phyloP scores from a whole-genome alignment of 1,140 invertebrate genomes.

The Drosophila subobscura region DNA sequence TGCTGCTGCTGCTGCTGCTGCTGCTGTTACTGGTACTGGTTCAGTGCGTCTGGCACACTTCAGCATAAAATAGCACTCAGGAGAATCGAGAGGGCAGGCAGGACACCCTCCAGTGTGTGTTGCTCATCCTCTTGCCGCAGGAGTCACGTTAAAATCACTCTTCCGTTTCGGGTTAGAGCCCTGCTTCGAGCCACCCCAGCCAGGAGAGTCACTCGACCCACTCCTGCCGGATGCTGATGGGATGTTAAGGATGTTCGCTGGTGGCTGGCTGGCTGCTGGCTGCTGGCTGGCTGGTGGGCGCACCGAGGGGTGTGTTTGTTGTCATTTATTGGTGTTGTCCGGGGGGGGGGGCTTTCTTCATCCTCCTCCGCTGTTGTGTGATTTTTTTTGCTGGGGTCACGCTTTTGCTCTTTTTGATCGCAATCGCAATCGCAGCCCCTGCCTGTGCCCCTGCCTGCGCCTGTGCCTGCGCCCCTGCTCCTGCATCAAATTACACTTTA shows the following conservation, averaged over 20 bases:
- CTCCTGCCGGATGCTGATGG: too few relatives aligned
- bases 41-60: conserved; percentile 76
- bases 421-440: conserved; percentile 14
- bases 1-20: too few relatives aligned
- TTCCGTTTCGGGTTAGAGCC: conserved; percentile 54
- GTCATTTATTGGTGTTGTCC: conserved; percentile 80
- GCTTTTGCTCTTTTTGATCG: conserved; percentile 76
- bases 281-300: conserved; percentile 1
- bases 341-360: conserved; percentile 20
- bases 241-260: too few relatives aligned
- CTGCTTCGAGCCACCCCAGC: conserved; percentile 41
- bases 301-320: conserved; percentile 74
- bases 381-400: conserved; percentile 77
- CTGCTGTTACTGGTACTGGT: conserved; percentile 33
- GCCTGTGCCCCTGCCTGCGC: neutral
- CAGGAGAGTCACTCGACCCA: conserved; percentile 1
- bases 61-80: conserved; percentile 80
- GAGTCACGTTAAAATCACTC: conserved; percentile 74
- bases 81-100: conserved; percentile 47
- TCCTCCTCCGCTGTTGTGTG: conserved; percentile 47
- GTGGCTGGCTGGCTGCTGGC: conserved; percentile 1
- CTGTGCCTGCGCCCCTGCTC: too few relatives aligned
- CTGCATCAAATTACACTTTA: conserved; percentile 83
- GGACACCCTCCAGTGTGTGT: conserved; percentile 45
- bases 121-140: conserved; percentile 43